Conservation (phyloP, 2,113 vertebrate genomes). For the Gymnogyps californianus region DNA sequence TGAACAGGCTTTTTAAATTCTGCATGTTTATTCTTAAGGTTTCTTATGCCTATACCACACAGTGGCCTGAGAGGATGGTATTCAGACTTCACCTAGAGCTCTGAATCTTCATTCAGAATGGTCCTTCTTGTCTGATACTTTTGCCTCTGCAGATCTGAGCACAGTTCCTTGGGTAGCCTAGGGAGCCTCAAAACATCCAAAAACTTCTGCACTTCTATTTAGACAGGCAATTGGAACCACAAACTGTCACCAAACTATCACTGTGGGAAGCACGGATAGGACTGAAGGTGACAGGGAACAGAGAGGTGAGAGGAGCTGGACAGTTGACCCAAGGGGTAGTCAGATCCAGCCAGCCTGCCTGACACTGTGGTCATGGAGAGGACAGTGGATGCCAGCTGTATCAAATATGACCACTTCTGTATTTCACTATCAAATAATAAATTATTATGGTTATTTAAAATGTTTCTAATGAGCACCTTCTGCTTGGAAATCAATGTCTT, state of each 20-base stretch:
- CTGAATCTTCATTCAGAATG: background rate
- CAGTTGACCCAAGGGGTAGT: background rate
- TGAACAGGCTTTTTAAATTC: background rate
- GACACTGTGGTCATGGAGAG: background rate
- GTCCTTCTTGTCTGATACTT: background rate
- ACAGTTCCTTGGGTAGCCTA: background rate
- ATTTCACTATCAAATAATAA: background rate
- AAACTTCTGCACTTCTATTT: background rate
- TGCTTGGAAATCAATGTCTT: background rate
- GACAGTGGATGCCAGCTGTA: background rate
- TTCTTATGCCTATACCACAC: background rate
- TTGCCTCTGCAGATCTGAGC: background rate
- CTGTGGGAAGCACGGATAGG: background rate
- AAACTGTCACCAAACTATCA: accelerated
- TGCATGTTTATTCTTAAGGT: background rate
- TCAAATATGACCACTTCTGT: background rate
- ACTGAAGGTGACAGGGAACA: background rate
- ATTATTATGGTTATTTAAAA: background rate
- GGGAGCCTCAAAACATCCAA: background rate
- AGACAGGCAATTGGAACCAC: background rate
- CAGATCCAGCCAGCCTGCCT: background rate
- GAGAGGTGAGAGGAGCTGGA: background rate
- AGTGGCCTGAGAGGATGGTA: background rate
- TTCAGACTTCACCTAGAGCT: background rate
- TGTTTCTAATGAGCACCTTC: background rate